Evolutionary conservation across 2,113 vertebrate genomes (phyloP), one percentile per base, ranked within the genome.

Genomic region (Anhinga rufa): DNA sequence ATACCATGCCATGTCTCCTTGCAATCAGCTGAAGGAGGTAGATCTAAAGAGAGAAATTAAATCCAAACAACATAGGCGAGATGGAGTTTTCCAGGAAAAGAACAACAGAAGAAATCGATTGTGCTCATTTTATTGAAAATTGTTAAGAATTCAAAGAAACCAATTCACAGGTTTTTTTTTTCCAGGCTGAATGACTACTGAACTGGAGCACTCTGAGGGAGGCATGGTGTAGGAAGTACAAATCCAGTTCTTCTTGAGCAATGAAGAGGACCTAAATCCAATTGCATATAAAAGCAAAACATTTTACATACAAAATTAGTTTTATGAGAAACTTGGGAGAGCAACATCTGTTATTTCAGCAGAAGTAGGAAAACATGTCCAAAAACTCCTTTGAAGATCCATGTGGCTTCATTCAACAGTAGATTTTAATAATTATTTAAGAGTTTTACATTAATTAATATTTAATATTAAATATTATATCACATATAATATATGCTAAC

Each of bases 1-100:
- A 26, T 3, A 20, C 8, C 36, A 29, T 4, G 4, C 7, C 2
- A 0, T 54, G 74, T 55, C 32, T 34, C 44, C 82, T 81, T 48
- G 28, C 22, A 38, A 78, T 77, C 80, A 81, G 60, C 20, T 52
- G 72, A 86, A 84, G 48, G 25, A 78, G 28, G 40, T 24, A 82
- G 51, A 86, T 55, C 55, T 57, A 60, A 65, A 42, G 40, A 93
- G 57, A 83, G 68, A 88, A 70, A 78, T 88, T 2, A 86, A 92
- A 84, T 62, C 17, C 65, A 93, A 95, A 77, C 54, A 93, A 38
- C 5, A 42, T 0, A 79, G n/a, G 71, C 0, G 3, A 38, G 74
- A 57, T 25, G 26, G n/a, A 70, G 21, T 61, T 65, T 68, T 82
- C 57, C 40, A 85, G 69, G 52, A n/a, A 68, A 85, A 72, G 24